Conservation (phyloP, 2,113 vertebrate species). For the Solea senegalensis region DNA sequence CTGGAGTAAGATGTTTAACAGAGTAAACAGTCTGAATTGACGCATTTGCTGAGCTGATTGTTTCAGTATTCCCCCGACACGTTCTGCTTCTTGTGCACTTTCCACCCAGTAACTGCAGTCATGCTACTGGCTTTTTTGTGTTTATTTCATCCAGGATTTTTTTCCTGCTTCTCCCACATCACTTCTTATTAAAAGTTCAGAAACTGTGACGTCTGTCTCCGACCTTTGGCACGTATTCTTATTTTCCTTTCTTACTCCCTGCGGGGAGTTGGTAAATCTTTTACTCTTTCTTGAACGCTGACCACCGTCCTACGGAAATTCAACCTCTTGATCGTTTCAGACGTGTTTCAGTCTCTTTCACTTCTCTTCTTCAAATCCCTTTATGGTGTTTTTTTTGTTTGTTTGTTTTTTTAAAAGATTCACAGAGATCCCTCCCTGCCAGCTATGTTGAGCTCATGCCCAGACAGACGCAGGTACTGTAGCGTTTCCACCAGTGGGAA, state of each 20-base stretch:
- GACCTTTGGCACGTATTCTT: constrained; percentile 44
- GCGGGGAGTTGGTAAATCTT: constrained; percentile 19
- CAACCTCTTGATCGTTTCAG: not conserved
- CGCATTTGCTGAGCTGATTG: constrained; percentile 53
- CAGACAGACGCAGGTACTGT: constrained; percentile 34
- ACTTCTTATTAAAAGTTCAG: constrained; percentile 25
- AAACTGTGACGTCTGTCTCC: constrained; percentile 27
- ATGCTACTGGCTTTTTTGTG: constrained; percentile 18
- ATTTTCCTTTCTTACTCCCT: constrained; percentile 16
- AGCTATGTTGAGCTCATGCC: constrained; percentile 4
- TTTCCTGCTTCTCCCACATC: constrained; percentile 11
- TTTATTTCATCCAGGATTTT: constrained; percentile 40
- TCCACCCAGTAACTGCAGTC: constrained; percentile 40
- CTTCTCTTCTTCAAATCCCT: constrained; percentile 3
- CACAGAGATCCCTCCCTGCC: not conserved
- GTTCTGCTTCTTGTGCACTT: constrained; percentile 31
- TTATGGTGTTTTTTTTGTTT: not conserved
- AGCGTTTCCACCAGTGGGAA: constrained; percentile 41
- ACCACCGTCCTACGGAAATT: constrained; percentile 2
- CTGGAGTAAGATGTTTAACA: constrained; percentile 28
- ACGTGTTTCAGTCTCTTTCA: not conserved
- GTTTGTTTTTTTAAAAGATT: not conserved
- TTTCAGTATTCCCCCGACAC: not conserved
- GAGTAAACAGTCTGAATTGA: constrained; percentile 52
- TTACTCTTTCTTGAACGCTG: constrained; percentile 9